phyloP scores from a whole-genome alignment of 2,113 vertebrate species.

The Xiphophorus maculatus region DNA sequence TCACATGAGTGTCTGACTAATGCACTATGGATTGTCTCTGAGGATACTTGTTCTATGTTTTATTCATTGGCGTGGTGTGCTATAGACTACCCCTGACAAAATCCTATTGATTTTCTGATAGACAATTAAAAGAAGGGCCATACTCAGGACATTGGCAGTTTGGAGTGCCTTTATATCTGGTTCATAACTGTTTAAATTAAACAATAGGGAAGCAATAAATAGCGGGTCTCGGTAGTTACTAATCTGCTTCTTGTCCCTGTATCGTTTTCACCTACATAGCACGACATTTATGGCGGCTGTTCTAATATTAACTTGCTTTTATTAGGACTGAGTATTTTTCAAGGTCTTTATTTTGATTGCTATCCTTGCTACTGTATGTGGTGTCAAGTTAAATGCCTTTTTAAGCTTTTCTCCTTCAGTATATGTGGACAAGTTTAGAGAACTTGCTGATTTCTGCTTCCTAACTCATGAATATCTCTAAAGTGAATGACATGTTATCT shows the following conservation, averaged over 20 bases:
- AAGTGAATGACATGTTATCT: neutral
- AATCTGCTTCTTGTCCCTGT: neutral
- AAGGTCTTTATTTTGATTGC: neutral
- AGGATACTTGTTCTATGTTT: constrained; percentile 72
- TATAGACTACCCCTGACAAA: constrained; percentile 67
- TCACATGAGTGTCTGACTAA: constrained; percentile 70
- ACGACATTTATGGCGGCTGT: neutral
- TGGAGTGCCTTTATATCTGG: constrained; percentile 29
- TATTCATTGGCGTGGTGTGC: constrained; percentile 69
- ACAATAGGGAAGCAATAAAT: constrained; percentile 12
- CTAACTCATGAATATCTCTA: neutral
- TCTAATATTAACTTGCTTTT: neutral
- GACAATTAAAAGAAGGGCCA: constrained; percentile 63
- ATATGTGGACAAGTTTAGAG: neutral
- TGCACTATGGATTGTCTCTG: constrained; percentile 71
- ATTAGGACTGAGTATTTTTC: neutral
- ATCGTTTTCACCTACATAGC: neutral
- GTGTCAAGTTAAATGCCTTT: neutral
- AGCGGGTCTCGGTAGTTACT: constrained; percentile 12
- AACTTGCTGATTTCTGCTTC: neutral
- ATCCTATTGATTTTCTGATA: constrained; percentile 72
- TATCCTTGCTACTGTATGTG: neutral
- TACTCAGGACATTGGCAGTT: constrained; percentile 35
- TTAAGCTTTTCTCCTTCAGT: neutral
- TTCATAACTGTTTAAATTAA: constrained; percentile 34